Percentiles rank a stretch among this genome's conserved stretches.
These are phyloP conservation scores for Cheilosia variabilis DNA, from an alignment of 2,888 invertebrate genomes.

Conservation along the genomic window DNA sequence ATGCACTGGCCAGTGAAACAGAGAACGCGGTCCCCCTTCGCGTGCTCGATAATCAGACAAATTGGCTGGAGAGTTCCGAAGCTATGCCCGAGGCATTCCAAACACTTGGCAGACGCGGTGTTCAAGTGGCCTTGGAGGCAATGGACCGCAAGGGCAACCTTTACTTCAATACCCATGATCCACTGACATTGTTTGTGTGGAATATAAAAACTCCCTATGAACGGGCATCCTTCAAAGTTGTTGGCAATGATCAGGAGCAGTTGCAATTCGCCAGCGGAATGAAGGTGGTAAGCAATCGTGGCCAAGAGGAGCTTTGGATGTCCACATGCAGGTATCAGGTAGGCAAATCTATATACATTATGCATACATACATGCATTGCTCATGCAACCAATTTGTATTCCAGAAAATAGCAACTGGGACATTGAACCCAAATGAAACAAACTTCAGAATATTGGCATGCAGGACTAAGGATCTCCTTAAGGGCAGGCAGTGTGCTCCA, in stretches of 20 bases:
- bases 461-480: constrained; percentile 77
- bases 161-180: constrained; percentile 87
- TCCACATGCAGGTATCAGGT: constrained; percentile 88
- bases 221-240: constrained; percentile 85
- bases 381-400: neutral
- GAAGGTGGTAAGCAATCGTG: constrained; percentile 86
- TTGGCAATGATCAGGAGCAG: constrained; percentile 85
- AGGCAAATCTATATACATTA: neutral
- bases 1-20: constrained; percentile 86
- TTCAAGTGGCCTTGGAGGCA: constrained; percentile 90
- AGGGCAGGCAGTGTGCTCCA: constrained; percentile 73
- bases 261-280: constrained; percentile 91
- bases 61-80: constrained; percentile 83
- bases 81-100: constrained; percentile 85
- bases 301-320: constrained; percentile 88
- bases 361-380: too few species aligned
- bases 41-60: constrained; percentile 84
- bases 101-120: constrained; percentile 85
- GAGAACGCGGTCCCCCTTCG: constrained; percentile 86
- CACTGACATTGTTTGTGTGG: constrained; percentile 86
- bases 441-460: constrained; percentile 80
- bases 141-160: constrained; percentile 83
- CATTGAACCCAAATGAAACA: constrained; percentile 83
- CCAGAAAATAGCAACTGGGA: constrained; percentile 86
- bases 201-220: constrained; percentile 88